Evolutionary conservation across 2,888 invertebrate species (phyloP).

Genomic region (Ecdyonurus torrentis): DNA sequence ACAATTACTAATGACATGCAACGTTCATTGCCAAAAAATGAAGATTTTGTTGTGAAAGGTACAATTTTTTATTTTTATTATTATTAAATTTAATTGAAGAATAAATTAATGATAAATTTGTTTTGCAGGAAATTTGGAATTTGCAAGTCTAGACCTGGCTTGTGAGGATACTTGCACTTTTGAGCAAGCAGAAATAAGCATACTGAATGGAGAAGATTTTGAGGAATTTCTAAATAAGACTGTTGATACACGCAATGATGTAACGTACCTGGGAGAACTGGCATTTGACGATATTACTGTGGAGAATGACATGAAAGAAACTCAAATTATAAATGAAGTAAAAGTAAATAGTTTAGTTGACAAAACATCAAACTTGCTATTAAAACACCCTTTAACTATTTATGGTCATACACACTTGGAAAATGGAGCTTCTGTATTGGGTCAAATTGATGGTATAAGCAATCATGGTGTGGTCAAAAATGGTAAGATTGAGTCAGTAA

Average conservation of each 20-base stretch:
- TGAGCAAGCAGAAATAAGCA: not conserved
- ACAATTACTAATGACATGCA: not conserved
- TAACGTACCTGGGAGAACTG: not conserved
- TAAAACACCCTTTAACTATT: not conserved
- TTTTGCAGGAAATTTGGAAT: slow-evolving; percentile 5
- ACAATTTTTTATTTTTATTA: not conserved
- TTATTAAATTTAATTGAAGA: not conserved
- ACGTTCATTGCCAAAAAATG: slow-evolving; percentile 2
- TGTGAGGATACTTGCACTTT: slow-evolving; percentile 2
- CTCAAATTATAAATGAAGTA: slow-evolving; percentile 1
- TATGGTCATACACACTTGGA: slow-evolving; percentile 14
- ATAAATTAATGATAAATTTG: too few relatives aligned
- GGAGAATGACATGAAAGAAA: not conserved
- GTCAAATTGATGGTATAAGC: slow-evolving; percentile 20
- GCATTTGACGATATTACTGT: slow-evolving; percentile 4
- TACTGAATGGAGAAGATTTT: slow-evolving; percentile 7
- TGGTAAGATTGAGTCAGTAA: too few relatives aligned
- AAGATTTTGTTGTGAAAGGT: slow-evolving; percentile 3
- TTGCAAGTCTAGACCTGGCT: not conserved
- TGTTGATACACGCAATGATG: slow-evolving; percentile 4
- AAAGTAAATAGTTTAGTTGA: slow-evolving; percentile 3
- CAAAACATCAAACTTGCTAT: not conserved
- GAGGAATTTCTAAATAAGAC: slow-evolving; percentile 4
- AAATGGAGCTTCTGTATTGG: slow-evolving; percentile 17
- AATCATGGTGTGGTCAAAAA: slow-evolving; percentile 11